Conservation (phyloP, 2,797 vertebrate genomes). For the Pangasius mekongensis region DNA sequence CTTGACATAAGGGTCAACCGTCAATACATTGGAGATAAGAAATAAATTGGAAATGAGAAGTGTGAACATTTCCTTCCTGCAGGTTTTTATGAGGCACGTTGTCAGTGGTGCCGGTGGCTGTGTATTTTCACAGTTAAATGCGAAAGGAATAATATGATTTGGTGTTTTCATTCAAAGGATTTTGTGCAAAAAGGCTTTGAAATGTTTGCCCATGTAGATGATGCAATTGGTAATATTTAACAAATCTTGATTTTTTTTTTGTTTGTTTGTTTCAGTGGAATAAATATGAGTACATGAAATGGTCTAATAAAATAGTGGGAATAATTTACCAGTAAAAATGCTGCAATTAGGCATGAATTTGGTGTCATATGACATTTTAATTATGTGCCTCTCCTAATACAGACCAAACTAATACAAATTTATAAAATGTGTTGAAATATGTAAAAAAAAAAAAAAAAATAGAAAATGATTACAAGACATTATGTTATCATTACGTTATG, state of each 20-base stretch:
- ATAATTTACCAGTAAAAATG: not conserved
- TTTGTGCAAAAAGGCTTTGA: not conserved
- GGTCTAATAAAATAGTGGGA: not conserved
- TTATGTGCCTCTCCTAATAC: not conserved
- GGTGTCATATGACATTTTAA: not conserved
- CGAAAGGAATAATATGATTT: not conserved
- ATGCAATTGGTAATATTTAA: not conserved
- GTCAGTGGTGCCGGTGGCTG: not conserved
- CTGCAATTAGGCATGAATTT: not conserved
- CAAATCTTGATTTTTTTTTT: not conserved
- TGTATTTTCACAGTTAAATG: not conserved
- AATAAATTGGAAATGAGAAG: slow-evolving; percentile 3
- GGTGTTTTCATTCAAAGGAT: not conserved
- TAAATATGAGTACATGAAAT: not conserved
- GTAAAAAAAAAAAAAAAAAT: not conserved
- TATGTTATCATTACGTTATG: not conserved
- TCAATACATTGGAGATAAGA: not conserved
- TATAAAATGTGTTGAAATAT: not conserved
- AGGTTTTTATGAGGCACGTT: not conserved
- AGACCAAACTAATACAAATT: not conserved
- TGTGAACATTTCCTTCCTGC: not conserved
- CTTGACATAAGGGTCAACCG: not conserved
- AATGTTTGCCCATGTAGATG: not conserved
- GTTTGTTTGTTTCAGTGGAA: not conserved
- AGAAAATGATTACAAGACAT: not conserved